A percentile compares a stretch with the other conserved stretches of the same genome.
Conservation (phyloP, 2,888 invertebrate species). For the Folsomia candida region DNA sequence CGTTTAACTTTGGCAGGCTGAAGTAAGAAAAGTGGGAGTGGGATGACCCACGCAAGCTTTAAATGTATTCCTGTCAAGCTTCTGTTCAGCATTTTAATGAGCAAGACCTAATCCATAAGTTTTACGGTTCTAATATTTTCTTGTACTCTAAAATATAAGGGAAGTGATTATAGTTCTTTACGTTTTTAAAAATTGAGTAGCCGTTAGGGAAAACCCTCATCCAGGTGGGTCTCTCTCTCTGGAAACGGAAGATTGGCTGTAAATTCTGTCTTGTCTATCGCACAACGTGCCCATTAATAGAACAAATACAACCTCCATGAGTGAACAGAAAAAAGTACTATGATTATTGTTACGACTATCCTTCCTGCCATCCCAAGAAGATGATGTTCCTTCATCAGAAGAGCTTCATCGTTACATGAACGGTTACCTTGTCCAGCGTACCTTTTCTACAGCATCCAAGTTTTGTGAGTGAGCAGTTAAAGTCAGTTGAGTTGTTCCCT, state of each 20-base stretch:
- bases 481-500: not conserved
- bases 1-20: not conserved
- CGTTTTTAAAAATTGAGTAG: not conserved
- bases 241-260: not conserved
- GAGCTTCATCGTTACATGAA: no score
- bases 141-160: no score
- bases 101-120: not conserved
- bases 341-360: no score
- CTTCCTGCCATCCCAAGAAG: no score
- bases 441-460: no score
- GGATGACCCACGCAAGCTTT: not conserved
- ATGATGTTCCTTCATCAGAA: no score
- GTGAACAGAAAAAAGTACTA: no score
- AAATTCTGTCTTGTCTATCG: not conserved
- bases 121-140: no score
- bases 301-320: not conserved
- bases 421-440: no score
- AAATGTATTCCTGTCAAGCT: not conserved
- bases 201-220: not conserved
- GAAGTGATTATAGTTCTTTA: no score
- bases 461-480: not conserved
- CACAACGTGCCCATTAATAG: slow-evolving; percentile 4
- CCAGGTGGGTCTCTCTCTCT: not conserved
- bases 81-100: not conserved
- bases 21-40: not conserved